phyloP scores from a whole-genome alignment of 2,888 invertebrate genomes.

The Agrochola lota region DNA sequence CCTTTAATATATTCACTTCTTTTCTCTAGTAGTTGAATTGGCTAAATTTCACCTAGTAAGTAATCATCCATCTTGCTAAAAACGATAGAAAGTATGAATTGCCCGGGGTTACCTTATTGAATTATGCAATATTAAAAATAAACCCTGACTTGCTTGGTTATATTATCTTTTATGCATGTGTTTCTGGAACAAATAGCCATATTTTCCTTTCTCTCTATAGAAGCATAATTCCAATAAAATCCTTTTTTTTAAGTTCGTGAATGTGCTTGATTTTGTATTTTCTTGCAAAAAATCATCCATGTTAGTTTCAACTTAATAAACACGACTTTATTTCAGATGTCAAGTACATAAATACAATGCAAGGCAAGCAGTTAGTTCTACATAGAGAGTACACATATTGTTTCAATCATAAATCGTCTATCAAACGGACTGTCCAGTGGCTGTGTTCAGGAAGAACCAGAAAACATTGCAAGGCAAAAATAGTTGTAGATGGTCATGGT shows the following conservation, averaged over 20 bases:
- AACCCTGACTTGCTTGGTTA: not conserved
- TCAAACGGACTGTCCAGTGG: constrained; percentile 16
- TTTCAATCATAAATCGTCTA: constrained; percentile 13
- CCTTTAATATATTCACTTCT: no score
- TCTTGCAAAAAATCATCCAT: not conserved
- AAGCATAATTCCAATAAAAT: not conserved
- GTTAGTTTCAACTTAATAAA: not conserved
- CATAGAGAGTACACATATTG: constrained; percentile 19
- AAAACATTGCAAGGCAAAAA: constrained; percentile 33
- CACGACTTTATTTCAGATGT: constrained; percentile 22
- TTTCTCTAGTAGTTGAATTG: no score
- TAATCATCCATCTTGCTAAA: not conserved
- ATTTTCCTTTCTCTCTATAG: not conserved
- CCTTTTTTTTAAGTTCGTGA: not conserved
- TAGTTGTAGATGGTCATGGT: constrained; percentile 6
- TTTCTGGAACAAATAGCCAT: not conserved
- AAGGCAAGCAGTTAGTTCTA: constrained; percentile 13
- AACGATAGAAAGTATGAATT: not conserved
- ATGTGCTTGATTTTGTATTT: no score
- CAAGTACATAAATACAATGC: constrained; percentile 18
- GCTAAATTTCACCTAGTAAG: no score
- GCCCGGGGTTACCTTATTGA: not conserved
- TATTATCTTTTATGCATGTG: not conserved
- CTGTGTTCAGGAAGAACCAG: constrained; percentile 10
- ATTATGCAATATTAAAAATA: no score